Evolutionary conservation across 2,113 vertebrate species (phyloP).

Genomic region (Tupaia tana): DNA sequence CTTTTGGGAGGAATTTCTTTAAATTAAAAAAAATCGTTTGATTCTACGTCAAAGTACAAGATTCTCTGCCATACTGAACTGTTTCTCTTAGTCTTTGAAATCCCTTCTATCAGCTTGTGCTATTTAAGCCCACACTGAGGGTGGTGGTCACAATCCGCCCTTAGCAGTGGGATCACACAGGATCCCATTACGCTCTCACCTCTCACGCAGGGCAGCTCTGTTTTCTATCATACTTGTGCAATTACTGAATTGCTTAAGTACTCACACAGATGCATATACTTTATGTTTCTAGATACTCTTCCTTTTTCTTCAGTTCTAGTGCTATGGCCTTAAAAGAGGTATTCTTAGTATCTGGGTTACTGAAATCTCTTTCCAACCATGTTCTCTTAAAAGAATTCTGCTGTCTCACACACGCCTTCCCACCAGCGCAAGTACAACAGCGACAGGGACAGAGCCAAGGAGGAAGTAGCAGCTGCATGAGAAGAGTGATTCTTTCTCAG

Average conservation of each 20-base stretch:
- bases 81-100: neutral
- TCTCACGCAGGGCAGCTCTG: neutral
- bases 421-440: fast-evolving
- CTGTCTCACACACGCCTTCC: neutral
- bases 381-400: neutral
- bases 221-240: neutral
- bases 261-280: neutral
- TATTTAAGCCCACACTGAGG: neutral
- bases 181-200: neutral
- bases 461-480: fast-evolving
- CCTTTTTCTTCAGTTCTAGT: neutral
- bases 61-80: neutral
- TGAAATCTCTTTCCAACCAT: neutral
- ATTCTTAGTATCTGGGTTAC: too few species aligned
- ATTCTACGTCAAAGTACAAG: neutral
- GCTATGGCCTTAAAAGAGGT: neutral
- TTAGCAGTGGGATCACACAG: fast-evolving
- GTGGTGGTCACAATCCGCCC: fast-evolving
- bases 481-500: neutral
- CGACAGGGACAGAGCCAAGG: neutral
- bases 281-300: neutral
- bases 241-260: neutral
- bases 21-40: neutral
- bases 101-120: neutral
- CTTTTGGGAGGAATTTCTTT: constrained; percentile 9